Evolutionary conservation across 2,888 invertebrate species (phyloP), one percentile per base, ranked within the genome.

Genomic region (Alentia gelatinosa): DNA sequence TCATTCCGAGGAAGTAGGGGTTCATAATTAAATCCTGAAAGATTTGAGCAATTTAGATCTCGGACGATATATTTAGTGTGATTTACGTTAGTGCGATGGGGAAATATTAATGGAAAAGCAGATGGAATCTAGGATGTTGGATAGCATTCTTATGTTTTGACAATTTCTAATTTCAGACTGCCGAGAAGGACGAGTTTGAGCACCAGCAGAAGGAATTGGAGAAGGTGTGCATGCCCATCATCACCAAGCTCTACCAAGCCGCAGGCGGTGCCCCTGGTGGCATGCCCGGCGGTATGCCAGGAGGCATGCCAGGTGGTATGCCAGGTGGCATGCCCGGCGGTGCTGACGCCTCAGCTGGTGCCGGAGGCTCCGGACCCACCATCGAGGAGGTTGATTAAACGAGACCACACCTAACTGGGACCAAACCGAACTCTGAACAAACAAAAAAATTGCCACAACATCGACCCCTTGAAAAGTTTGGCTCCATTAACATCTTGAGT

Each of bases 201-300:
- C 98, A 98, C 96, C 98, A 98, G 96, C 98, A 98, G 96, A 99
- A 99, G 96, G 99, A 99, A 96, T 96, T 99, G 94, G 99, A 99
- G 96, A 97, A 97, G 91, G 97, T 98, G 86, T 99, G 98, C 97
- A 98, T 98, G 96, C 99, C 99, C 39, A 98, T 99, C 96, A 98
- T 99, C 96, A 98, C 98, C 91, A 99, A 98, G 97, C 96, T 99
- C 96, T 98, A 99, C 97, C 98, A 98, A 96, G 98, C 93, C 1
- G 94, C 95, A 56, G 96, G 95, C 89, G 95, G 95, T 75, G 94
- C 94, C 26, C 93, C 94, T n/a, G 92, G 92, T 42, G 97, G 96
- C 83, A 95, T 96, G 94, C 96, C 97, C 4, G 97, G 97, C 15
- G 98, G 98, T 93, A 97, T 97, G 96, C 97, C 97, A 79, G 97